phyloP scores from a whole-genome alignment of 2,888 invertebrate species.

The Amaurobius ferox region DNA sequence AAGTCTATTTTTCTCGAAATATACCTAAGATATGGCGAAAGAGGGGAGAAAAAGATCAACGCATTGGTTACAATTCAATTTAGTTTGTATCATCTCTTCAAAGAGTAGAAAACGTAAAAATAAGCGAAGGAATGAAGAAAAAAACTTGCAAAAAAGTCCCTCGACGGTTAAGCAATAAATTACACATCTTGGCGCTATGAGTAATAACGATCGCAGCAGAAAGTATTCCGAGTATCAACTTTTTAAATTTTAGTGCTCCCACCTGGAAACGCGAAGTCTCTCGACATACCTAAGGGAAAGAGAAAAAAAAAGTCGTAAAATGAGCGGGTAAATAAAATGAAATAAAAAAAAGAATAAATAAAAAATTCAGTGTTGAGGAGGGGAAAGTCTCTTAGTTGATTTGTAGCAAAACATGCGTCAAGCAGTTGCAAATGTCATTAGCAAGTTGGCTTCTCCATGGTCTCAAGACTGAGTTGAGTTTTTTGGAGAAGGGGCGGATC shows the following conservation, averaged over 20 bases:
- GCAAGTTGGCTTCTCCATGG: conserved; percentile 55
- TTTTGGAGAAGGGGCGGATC: conserved; percentile 17
- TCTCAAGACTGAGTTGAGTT: conserved; percentile 28
- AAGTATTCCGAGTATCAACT: conserved; percentile 45
- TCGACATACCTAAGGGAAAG: conserved; percentile 10
- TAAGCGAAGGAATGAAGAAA: neutral
- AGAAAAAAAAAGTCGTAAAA: conserved; percentile 59
- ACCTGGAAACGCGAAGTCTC: conserved; percentile 44
- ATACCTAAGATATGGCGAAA: neutral
- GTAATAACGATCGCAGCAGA: conserved; percentile 56
- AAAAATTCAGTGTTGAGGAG: conserved; percentile 27
- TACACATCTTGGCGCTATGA: conserved; percentile 46
- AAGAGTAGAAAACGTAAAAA: conserved; percentile 22
- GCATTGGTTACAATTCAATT: conserved; percentile 18
- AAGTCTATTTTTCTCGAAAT: neutral
- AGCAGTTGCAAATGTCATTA: conserved; percentile 69
- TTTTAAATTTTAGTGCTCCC: conserved; percentile 65
- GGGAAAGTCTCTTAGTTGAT: conserved; percentile 55
- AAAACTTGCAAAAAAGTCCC: conserved; percentile 8
- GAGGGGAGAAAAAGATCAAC: neutral
- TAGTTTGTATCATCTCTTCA: conserved; percentile 10
- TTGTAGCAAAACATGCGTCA: conserved; percentile 70
- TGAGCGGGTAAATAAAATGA: conserved; percentile 52
- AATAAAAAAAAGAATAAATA: conserved; percentile 29
- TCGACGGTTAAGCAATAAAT: conserved; percentile 53